Conservation (phyloP, 2,113 vertebrate species). For the Empidonax traillii region DNA sequence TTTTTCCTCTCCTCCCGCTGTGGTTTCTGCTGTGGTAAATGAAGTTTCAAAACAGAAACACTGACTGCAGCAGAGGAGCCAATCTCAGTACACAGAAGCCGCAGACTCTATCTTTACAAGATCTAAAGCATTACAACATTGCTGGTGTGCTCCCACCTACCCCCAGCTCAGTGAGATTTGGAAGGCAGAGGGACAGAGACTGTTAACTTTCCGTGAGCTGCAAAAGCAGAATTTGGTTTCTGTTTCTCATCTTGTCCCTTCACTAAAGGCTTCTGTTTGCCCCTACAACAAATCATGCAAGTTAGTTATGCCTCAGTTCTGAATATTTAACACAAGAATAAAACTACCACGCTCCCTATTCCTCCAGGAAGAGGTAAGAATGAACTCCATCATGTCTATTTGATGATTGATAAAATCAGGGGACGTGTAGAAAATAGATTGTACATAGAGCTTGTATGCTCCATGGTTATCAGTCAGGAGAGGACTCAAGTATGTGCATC, state of each 20-base stretch:
- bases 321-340: neutral
- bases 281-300: neutral
- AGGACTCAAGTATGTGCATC: neutral
- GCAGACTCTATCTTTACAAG: conserved; percentile 22
- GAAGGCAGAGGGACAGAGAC: neutral
- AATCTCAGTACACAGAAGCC: conserved; percentile 28
- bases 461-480: neutral
- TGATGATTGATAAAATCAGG: neutral
- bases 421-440: rapidly evolving
- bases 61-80: neutral
- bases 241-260: neutral
- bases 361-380: neutral
- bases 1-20: neutral
- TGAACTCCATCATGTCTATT: neutral
- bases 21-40: conserved; percentile 37
- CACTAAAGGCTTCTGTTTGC: neutral
- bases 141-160: neutral
- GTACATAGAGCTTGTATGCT: neutral
- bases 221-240: conserved; percentile 2
- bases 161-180: neutral
- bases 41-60: conserved; percentile 7
- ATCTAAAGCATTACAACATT: neutral
- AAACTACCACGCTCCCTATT: neutral
- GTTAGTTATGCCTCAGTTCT: neutral
- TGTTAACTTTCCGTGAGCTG: neutral